A percentile compares a stretch with the other conserved stretches of the same genome.
Conservation (phyloP, 2,797 vertebrate genomes). For the Tauraco hartlaubi region DNA sequence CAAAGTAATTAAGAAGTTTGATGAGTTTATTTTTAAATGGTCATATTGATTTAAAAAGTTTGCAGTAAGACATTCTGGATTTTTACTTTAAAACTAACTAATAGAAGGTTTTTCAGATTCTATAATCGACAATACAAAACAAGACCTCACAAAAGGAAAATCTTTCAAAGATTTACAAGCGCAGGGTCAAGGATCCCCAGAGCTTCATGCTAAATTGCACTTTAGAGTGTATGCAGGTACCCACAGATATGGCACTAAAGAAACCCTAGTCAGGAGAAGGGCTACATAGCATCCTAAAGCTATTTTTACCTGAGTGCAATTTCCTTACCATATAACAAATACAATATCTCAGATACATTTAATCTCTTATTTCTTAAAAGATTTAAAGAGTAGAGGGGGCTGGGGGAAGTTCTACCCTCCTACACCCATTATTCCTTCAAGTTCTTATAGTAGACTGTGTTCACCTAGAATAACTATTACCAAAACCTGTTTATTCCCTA, state of each 20-base stretch:
- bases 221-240: neutral
- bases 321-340: neutral
- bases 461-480: neutral
- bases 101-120: neutral
- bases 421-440: neutral
- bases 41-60: neutral
- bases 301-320: neutral
- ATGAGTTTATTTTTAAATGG: neutral
- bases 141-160: neutral
- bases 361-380: neutral
- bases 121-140: neutral
- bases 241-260: neutral
- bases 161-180: neutral
- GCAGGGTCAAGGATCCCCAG: neutral
- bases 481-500: neutral
- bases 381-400: neutral
- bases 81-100: neutral
- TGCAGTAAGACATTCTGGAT: neutral
- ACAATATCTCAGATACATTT: neutral
- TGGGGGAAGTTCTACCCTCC: neutral
- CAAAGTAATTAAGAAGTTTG: neutral
- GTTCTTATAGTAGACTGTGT: neutral
- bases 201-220: neutral
- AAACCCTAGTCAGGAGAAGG: neutral
- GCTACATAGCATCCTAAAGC: neutral